A percentile compares a stretch with the other conserved stretches of the same genome.
phyloP scores from a whole-genome alignment of 2,797 vertebrate species.

The Ctenopoma multispine region DNA sequence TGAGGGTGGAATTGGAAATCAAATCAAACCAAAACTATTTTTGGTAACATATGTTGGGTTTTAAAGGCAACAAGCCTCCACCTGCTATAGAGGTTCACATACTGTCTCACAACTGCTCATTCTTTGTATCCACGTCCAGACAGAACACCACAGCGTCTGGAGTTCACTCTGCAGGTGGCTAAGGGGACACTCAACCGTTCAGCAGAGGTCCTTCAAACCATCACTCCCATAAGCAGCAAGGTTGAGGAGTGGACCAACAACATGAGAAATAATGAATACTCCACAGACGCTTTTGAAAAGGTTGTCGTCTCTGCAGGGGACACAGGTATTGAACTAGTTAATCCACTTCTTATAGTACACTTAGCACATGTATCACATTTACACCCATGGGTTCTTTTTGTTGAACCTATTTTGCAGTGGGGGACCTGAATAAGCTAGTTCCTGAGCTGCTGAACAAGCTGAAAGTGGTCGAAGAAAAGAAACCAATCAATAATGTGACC shows the following conservation, averaged over 20 bases:
- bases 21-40: too few species aligned
- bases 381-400: not conserved
- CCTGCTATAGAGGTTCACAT: not conserved
- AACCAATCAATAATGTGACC: constrained; percentile 92
- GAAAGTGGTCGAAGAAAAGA: constrained; percentile 91
- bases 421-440: constrained; percentile 90
- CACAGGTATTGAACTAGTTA: constrained; percentile 78
- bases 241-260: constrained; percentile 89
- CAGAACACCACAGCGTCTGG: constrained; percentile 84
- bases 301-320: constrained; percentile 88
- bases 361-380: not conserved
- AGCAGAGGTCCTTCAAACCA: constrained; percentile 81
- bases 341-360: not conserved
- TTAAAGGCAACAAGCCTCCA: not conserved
- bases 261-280: constrained; percentile 88
- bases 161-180: constrained; percentile 84
- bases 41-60: not conserved
- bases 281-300: constrained; percentile 85
- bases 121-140: constrained; percentile 70
- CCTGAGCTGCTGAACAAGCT: constrained; percentile 92
- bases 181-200: constrained; percentile 85
- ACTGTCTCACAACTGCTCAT: not conserved
- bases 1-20: too few species aligned
- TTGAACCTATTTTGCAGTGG: constrained; percentile 81
- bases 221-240: constrained; percentile 85